Conservation (phyloP, 2,888 invertebrate genomes). For the Eupithecia subumbrata region DNA sequence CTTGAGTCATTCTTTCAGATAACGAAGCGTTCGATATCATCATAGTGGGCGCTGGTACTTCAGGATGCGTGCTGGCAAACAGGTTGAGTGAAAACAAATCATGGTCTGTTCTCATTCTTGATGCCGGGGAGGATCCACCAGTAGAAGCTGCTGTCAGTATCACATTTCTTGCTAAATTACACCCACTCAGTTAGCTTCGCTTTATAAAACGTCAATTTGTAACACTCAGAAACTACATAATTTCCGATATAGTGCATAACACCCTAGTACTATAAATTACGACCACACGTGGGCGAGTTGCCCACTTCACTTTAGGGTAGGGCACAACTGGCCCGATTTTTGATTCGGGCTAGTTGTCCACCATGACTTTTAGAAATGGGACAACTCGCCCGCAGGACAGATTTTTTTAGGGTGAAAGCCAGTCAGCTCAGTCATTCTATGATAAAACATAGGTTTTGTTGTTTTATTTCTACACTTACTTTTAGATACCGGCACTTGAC, state of each 20-base stretch:
- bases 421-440: neutral
- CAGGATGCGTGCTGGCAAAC: slow-evolving; percentile 84
- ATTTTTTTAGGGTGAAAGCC: neutral
- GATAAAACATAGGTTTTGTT: neutral
- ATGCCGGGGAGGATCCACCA: slow-evolving; percentile 46
- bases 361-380: too few relatives aligned
- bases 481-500: slow-evolving; percentile 55
- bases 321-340: too few relatives aligned
- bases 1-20: slow-evolving; percentile 38
- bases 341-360: too few relatives aligned
- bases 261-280: neutral
- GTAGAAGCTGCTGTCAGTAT: slow-evolving; percentile 47
- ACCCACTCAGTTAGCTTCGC: neutral
- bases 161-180: neutral
- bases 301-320: neutral
- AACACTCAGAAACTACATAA: neutral
- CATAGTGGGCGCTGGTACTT: slow-evolving; percentile 84
- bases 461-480: slow-evolving; percentile 7
- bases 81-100: slow-evolving; percentile 70
- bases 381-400: neutral
- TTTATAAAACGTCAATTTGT: neutral
- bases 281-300: neutral
- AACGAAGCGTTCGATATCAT: slow-evolving; percentile 74
- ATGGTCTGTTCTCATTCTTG: slow-evolving; percentile 43
- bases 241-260: neutral